Percentiles rank a stretch among this genome's conserved stretches.
phyloP scores from a whole-genome alignment of 1,140 invertebrate species.

The Drosophila subobscura region DNA sequence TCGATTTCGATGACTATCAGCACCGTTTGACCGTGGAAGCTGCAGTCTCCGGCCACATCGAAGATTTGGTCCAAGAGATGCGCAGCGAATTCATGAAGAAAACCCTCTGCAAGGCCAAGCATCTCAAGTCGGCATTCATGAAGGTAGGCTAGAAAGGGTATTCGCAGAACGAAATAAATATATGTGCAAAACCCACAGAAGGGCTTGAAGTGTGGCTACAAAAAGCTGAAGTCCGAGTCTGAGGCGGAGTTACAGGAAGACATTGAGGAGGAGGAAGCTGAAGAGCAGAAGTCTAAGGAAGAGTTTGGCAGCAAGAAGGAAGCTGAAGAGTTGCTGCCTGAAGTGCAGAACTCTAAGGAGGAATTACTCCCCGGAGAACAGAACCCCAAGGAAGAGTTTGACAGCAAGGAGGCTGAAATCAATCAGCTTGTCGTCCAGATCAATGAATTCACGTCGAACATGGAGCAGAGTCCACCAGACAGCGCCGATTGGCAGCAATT shows the following conservation, averaged over 20 bases:
- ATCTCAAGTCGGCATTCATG: constrained; percentile 3
- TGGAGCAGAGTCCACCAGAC: constrained; percentile 26
- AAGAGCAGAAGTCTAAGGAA: too few species aligned
- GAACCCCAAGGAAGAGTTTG: too few species aligned
- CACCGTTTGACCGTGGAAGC: neutral
- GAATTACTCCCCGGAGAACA: too few species aligned
- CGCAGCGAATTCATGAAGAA: constrained; percentile 21
- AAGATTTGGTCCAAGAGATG: constrained; percentile 28
- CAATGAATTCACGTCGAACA: constrained; percentile 22
- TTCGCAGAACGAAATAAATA: neutral
- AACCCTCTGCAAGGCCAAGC: constrained; percentile 14
- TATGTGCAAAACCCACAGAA: constrained; percentile 5
- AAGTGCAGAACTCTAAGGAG: too few species aligned
- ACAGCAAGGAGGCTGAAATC: neutral
- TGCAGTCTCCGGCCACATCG: neutral
- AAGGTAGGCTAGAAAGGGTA: constrained; percentile 20
- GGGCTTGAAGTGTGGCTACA: constrained; percentile 5
- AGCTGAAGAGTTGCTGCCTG: too few species aligned
- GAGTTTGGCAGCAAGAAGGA: too few species aligned
- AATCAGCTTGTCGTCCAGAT: constrained; percentile 31
- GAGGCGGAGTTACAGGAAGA: too few species aligned
- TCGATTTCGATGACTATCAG: neutral
- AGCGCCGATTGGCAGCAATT: constrained; percentile 43
- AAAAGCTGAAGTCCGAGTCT: too few species aligned
- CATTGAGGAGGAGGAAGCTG: too few species aligned